These are phyloP conservation scores for Notodonta ziczac DNA, from an alignment of 2,888 invertebrate species.

Conservation along the genomic window DNA sequence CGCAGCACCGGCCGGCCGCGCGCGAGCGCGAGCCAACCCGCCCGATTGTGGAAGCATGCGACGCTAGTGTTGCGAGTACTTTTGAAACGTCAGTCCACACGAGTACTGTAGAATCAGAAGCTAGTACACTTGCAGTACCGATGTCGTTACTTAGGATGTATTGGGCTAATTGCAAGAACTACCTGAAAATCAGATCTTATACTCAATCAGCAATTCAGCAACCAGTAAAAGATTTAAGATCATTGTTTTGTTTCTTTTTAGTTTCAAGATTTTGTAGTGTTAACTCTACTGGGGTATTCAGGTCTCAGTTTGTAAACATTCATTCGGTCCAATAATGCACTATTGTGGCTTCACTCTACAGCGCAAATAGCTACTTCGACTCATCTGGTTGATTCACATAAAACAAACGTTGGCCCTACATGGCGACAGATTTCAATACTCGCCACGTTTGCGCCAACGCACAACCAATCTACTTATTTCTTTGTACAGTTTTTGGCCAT, in stretches of 20 bases:
- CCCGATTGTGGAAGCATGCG: slow-evolving; percentile 26
- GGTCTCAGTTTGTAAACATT: too few species aligned
- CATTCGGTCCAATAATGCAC: background rate
- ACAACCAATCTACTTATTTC: slow-evolving; percentile 47
- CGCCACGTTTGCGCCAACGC: slow-evolving; percentile 42
- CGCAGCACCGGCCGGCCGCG: background rate
- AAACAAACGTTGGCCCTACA: slow-evolving; percentile 44
- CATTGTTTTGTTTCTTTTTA: too few species aligned
- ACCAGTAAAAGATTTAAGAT: too few species aligned
- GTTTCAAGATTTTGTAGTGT: too few species aligned
- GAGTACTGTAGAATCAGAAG: too few species aligned
- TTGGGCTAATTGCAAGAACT: too few species aligned
- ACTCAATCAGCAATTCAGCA: too few species aligned
- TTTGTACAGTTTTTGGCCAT: slow-evolving; percentile 72
- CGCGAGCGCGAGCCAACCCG: slow-evolving; percentile 19
- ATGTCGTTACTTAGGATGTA: too few species aligned
- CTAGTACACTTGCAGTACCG: too few species aligned
- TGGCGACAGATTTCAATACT: slow-evolving; percentile 35
- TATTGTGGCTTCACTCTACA: background rate
- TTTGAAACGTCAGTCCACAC: background rate
- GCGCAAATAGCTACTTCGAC: slow-evolving; percentile 5
- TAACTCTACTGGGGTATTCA: too few species aligned
- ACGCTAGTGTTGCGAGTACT: background rate
- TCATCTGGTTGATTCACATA: slow-evolving; percentile 25
- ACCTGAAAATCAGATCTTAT: too few species aligned